Evolutionary conservation across 2,113 vertebrate species (phyloP).

Genomic region (Deroptyus accipitrinus): DNA sequence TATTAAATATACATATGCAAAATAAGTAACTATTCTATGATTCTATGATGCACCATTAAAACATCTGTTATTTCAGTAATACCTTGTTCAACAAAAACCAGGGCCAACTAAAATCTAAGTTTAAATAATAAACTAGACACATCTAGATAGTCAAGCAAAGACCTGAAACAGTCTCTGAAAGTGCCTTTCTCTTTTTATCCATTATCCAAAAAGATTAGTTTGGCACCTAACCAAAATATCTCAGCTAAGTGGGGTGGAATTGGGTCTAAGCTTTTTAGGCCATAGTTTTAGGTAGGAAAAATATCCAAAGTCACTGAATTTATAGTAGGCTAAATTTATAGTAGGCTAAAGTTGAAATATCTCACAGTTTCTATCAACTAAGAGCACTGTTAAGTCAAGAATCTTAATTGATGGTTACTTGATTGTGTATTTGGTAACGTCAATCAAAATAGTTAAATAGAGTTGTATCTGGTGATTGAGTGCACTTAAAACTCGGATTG

Average conservation of each 20-base stretch:
- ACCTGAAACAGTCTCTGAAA: neutral
- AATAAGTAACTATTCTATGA: neutral
- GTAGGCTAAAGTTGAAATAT: neutral
- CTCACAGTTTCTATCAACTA: neutral
- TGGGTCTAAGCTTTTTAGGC: neutral
- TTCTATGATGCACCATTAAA: neutral
- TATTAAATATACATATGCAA: neutral
- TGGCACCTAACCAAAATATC: neutral
- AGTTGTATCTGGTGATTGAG: neutral
- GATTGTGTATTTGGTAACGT: neutral
- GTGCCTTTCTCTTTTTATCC: neutral
- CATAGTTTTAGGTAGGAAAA: neutral
- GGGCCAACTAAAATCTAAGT: neutral
- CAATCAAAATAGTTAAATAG: slow-evolving; percentile 28
- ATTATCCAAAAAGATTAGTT: neutral
- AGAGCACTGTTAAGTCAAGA: neutral
- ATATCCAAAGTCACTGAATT: neutral
- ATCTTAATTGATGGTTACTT: neutral
- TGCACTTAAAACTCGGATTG: neutral
- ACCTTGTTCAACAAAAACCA: neutral
- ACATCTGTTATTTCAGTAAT: neutral
- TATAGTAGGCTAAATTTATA: neutral
- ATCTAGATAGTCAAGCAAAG: neutral
- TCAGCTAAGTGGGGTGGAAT: neutral
- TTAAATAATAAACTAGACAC: neutral